A percentile compares a stretch with the other conserved stretches of the same genome.
These are phyloP conservation scores for Morus bassanus DNA, from an alignment of 2,797 vertebrate species.

Conservation along the genomic window DNA sequence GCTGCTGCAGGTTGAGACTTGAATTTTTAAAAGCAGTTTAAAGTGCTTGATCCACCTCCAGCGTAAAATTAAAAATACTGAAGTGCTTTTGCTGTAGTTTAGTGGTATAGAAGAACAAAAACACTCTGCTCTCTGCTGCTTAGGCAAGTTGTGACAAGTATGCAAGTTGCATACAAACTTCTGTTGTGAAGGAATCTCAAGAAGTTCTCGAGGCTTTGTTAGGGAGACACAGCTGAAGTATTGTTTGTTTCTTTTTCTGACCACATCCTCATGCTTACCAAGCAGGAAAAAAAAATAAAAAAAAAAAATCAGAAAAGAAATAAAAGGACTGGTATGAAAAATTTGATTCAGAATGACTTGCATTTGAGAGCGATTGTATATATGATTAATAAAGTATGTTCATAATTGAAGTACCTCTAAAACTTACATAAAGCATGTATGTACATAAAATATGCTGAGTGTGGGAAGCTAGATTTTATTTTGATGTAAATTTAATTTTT, in stretches of 20 bases:
- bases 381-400: background rate
- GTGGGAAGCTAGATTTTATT: background rate
- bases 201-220: conserved; percentile 4
- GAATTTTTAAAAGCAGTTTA: conserved; percentile 40
- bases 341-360: background rate
- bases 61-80: conserved; percentile 21
- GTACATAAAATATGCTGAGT: background rate
- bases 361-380: background rate
- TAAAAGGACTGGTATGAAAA: background rate
- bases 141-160: conserved; percentile 47
- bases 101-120: background rate
- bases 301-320: background rate
- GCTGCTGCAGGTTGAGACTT: conserved; percentile 46
- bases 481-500: background rate
- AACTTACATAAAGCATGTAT: background rate
- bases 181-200: background rate
- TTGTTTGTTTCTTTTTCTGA: conserved; percentile 3
- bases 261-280: background rate
- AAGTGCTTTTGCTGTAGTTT: conserved; percentile 20
- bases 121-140: background rate
- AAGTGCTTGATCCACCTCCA: conserved; percentile 38
- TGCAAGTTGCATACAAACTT: background rate
- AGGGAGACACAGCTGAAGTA: background rate
- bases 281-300: background rate
- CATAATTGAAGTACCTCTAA: background rate